phyloP scores from a whole-genome alignment of 2,113 vertebrate species.

The Pituophis catenifer region DNA sequence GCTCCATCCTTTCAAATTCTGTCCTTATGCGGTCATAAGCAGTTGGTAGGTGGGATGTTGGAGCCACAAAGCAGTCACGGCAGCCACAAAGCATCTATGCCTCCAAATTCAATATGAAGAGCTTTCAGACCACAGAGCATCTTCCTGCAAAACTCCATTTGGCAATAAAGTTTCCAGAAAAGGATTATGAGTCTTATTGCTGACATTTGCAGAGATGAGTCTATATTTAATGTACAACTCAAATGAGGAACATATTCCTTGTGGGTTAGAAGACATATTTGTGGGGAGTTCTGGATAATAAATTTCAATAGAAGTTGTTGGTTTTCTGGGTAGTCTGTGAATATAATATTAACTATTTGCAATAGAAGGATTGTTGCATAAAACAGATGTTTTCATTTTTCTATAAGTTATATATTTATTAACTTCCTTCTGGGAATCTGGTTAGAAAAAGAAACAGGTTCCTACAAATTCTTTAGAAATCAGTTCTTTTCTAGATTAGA shows the following conservation, averaged over 20 bases:
- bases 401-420: not conserved
- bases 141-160: not conserved
- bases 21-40: not conserved
- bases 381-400: not conserved
- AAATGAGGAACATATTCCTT: slow-evolving; percentile 3
- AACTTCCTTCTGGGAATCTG: not conserved
- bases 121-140: not conserved
- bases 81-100: not conserved
- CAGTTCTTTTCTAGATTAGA: not conserved
- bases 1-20: too few species aligned
- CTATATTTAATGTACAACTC: not conserved
- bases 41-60: not conserved
- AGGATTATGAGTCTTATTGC: not conserved
- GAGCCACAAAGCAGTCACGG: not conserved
- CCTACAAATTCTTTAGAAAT: not conserved
- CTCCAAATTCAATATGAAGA: not conserved
- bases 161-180: not conserved
- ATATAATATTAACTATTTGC: slow-evolving; percentile 4
- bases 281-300: not conserved
- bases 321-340: not conserved
- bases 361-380: not conserved
- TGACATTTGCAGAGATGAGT: not conserved
- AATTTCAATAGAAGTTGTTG: slow-evolving; percentile 2
- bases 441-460: not conserved
- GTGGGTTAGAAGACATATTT: not conserved